A percentile compares a stretch with the other conserved stretches of the same genome.
phyloP scores from a whole-genome alignment of 2,113 vertebrate genomes.

The Mus spicilegus region DNA sequence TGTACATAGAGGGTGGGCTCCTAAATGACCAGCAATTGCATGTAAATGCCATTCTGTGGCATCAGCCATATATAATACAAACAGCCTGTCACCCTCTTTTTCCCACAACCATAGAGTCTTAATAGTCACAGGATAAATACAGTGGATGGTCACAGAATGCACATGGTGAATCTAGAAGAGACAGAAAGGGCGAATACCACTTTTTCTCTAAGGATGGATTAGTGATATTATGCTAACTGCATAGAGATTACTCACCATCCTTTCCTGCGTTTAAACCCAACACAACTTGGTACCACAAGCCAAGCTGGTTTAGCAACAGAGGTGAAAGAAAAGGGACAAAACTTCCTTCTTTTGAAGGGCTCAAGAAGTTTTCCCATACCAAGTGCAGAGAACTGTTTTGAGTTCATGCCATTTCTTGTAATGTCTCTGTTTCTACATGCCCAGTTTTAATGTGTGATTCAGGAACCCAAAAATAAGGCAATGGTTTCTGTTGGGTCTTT shows the following conservation, averaged over 20 bases:
- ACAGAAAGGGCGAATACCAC: neutral
- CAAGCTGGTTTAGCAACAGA: neutral
- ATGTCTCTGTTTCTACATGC: neutral
- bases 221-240: slow-evolving; percentile 5
- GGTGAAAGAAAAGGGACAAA: slow-evolving; percentile 25
- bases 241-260: neutral
- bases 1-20: neutral
- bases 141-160: neutral
- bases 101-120: neutral
- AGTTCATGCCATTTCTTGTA: neutral
- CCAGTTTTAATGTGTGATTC: slow-evolving; percentile 33
- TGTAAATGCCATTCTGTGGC: neutral
- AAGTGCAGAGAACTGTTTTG: slow-evolving; percentile 37
- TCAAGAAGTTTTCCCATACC: neutral
- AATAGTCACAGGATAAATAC: neutral
- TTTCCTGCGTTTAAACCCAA: neutral
- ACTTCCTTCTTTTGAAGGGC: neutral
- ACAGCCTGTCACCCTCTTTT: neutral
- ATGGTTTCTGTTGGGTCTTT: slow-evolving; percentile 18
- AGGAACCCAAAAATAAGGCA: slow-evolving; percentile 33
- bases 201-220: neutral
- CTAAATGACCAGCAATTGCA: neutral
- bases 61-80: neutral
- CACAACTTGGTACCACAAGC: neutral
- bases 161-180: neutral